phyloP scores from a whole-genome alignment of 2,113 vertebrate genomes.

The Chaetodon auriga region DNA sequence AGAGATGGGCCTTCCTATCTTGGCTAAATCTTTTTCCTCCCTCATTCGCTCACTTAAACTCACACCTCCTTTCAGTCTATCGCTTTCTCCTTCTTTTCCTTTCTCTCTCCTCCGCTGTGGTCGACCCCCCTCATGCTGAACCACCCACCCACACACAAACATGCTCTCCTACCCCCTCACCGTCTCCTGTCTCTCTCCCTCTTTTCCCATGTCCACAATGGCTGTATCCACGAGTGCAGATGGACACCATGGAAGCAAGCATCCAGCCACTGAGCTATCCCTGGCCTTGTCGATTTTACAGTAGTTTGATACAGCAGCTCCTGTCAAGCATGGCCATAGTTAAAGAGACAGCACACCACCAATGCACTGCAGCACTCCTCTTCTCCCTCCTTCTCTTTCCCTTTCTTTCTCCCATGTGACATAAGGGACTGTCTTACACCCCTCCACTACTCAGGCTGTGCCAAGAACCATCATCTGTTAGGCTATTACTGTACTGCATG shows the following conservation, averaged over 20 bases:
- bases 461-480: conserved; percentile 81
- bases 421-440: conserved; percentile 83
- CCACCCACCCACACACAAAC: conserved; percentile 53
- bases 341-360: conserved; percentile 77
- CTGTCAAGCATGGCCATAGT: conserved; percentile 69
- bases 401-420: conserved; percentile 74
- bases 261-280: conserved; percentile 56
- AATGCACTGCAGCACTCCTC: conserved; percentile 74
- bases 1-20: conserved; percentile 70
- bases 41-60: conserved; percentile 63
- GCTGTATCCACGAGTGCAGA: conserved; percentile 54
- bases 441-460: conserved; percentile 71
- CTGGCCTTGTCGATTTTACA: conserved; percentile 73
- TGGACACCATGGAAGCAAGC: conserved; percentile 61
- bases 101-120: conserved; percentile 45
- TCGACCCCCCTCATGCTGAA: conserved; percentile 40
- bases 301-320: conserved; percentile 79
- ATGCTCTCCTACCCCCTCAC: conserved; percentile 46
- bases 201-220: conserved; percentile 41
- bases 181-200: conserved; percentile 22
- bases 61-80: conserved; percentile 59
- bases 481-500: conserved; percentile 76
- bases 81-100: conserved; percentile 37
- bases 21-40: conserved; percentile 60
- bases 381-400: conserved; percentile 53